Evolutionary conservation across 2,888 invertebrate species (phyloP).

Genomic region (Dryobota labecula): DNA sequence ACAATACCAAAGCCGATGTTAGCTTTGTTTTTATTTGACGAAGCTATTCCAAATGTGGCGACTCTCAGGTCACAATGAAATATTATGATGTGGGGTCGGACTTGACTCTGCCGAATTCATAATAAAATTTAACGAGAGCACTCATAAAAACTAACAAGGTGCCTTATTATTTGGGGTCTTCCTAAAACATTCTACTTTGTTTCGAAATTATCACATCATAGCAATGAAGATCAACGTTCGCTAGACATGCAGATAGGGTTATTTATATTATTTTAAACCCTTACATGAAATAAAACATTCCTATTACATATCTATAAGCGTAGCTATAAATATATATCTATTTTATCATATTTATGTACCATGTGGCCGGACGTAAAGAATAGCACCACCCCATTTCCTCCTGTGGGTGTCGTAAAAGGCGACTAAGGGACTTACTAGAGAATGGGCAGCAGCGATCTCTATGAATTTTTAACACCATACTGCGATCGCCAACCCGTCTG

Average conservation of each 20-base stretch:
- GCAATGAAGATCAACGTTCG: neutral
- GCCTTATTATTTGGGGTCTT: slow-evolving; percentile 39
- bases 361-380: too few species aligned
- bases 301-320: neutral
- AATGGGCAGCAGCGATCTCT: too few species aligned
- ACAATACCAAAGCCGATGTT: too few species aligned
- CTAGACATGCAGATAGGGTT: neutral
- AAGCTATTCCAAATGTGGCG: slow-evolving; percentile 2
- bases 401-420: too few species aligned
- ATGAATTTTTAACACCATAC: too few species aligned
- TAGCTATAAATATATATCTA: neutral
- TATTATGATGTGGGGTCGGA: slow-evolving; percentile 19
- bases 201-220: slow-evolving; percentile 3
- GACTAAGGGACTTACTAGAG: too few species aligned
- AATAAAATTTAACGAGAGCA: slow-evolving; percentile 54
- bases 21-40: too few species aligned
- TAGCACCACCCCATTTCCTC: too few species aligned
- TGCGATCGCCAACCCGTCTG: too few species aligned
- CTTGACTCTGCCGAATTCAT: slow-evolving; percentile 15
- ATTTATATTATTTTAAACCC: neutral
- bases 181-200: slow-evolving; percentile 5
- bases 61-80: slow-evolving; percentile 19
- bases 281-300: neutral
- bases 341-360: too few species aligned
- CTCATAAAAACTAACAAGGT: slow-evolving; percentile 76